phyloP scores from a whole-genome alignment of 2,797 vertebrate genomes.

The Carapus acus region DNA sequence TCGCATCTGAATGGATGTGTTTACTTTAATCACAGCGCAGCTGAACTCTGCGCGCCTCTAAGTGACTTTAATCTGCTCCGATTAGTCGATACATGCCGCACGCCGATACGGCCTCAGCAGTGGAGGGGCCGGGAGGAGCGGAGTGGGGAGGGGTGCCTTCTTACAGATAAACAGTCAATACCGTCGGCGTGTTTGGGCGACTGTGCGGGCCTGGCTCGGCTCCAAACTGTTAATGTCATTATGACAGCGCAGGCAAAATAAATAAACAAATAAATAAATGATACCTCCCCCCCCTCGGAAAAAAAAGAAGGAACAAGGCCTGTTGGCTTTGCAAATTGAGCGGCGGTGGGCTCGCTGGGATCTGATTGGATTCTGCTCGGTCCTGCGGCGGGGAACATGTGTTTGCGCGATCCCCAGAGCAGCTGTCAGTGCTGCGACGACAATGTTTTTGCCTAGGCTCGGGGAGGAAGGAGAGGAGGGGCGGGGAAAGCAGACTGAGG shows the following conservation, averaged over 20 bases:
- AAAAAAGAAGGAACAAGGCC: no score
- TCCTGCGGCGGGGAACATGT: conserved; percentile 70
- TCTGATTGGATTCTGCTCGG: conserved; percentile 66
- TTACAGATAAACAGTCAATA: conserved; percentile 73
- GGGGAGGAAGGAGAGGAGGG: conserved; percentile 42
- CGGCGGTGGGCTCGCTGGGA: conserved; percentile 59
- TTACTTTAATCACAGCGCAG: conserved; percentile 58
- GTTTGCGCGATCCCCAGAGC: conserved; percentile 69
- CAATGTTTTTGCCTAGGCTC: conserved; percentile 44
- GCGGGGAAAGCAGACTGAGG: background rate
- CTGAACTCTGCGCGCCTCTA: conserved; percentile 61
- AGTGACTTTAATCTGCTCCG: conserved; percentile 64
- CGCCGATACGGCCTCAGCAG: no score
- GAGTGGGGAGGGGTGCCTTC: conserved; percentile 60
- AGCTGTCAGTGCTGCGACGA: conserved; percentile 64
- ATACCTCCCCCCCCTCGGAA: no score
- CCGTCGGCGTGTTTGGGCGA: conserved; percentile 64
- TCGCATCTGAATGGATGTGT: conserved; percentile 59
- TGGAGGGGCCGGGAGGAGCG: no score
- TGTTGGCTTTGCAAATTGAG: conserved; percentile 68
- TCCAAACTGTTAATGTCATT: conserved; percentile 69
- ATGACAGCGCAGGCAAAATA: conserved; percentile 66
- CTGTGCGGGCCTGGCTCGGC: conserved; percentile 58
- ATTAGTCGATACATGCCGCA: conserved; percentile 58
- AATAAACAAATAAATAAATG: no score